These are phyloP conservation scores for Biston betularia DNA, from an alignment of 2,888 invertebrate species.

Conservation along the genomic window DNA sequence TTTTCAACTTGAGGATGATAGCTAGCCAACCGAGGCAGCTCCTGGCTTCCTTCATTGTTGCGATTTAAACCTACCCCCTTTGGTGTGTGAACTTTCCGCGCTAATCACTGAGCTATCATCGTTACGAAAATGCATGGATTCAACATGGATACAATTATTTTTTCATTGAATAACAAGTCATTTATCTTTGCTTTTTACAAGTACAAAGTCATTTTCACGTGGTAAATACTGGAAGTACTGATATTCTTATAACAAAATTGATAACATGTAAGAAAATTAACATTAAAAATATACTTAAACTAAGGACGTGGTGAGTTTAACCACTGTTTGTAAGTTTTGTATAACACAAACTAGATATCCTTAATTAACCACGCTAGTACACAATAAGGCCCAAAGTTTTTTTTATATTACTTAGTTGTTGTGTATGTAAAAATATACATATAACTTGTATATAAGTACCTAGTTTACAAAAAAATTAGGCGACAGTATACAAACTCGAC, in stretches of 20 bases:
- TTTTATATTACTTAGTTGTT: slow-evolving; percentile 19
- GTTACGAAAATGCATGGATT: too few relatives aligned
- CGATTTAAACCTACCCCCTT: too few relatives aligned
- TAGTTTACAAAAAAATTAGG: not conserved
- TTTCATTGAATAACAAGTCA: too few relatives aligned
- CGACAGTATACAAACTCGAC: not conserved
- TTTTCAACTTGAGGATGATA: too few relatives aligned
- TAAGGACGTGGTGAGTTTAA: slow-evolving; percentile 82
- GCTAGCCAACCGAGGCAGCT: too few relatives aligned
- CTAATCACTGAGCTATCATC: too few relatives aligned
- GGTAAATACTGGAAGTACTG: slow-evolving; percentile 18
- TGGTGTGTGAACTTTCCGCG: too few relatives aligned
- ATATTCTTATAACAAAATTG: not conserved
- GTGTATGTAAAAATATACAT: slow-evolving; percentile 4
- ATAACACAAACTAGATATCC: slow-evolving; percentile 28
- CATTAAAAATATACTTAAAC: slow-evolving; percentile 40
- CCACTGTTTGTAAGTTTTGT: slow-evolving; percentile 59
- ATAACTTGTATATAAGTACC: slow-evolving; percentile 10
- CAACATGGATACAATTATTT: too few relatives aligned
- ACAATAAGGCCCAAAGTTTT: slow-evolving; percentile 60
- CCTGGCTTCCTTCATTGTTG: too few relatives aligned
- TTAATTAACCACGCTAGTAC: slow-evolving; percentile 32
- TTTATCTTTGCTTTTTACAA: not conserved
- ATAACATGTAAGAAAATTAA: slow-evolving; percentile 27
- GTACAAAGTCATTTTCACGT: not conserved